These are phyloP conservation scores for Nineta flava DNA, from an alignment of 2,888 invertebrate species.

Conservation along the genomic window DNA sequence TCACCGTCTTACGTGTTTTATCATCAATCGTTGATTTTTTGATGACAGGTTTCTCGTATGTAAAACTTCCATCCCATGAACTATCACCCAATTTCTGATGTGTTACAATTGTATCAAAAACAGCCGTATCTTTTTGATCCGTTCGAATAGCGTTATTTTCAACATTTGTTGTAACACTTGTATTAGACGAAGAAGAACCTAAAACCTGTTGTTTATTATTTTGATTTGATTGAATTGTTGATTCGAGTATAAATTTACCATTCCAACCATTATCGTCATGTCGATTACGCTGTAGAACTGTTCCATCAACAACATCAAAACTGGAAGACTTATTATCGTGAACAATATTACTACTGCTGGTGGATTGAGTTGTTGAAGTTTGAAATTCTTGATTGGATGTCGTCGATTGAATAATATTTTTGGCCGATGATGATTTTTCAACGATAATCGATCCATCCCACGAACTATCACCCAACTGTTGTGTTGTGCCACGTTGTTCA, in stretches of 20 bases:
- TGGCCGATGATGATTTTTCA: neutral
- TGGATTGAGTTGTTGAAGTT: neutral
- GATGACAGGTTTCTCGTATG: constrained; percentile 9
- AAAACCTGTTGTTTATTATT: neutral
- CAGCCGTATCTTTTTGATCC: neutral
- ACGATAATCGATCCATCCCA: neutral
- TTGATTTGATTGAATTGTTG: constrained; percentile 6
- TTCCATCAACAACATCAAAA: neutral
- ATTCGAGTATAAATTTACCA: constrained; percentile 24
- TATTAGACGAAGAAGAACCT: too few relatives aligned
- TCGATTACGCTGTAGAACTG: neutral
- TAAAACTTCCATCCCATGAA: constrained; percentile 14
- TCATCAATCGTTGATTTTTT: too few relatives aligned
- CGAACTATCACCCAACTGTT: neutral
- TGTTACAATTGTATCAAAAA: neutral
- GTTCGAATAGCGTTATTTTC: neutral
- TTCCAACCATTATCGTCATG: constrained; percentile 25
- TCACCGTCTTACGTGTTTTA: too few relatives aligned
- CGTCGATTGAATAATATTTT: too few relatives aligned
- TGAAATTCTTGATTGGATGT: too few relatives aligned
- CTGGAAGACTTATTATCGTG: neutral
- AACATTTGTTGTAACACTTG: neutral
- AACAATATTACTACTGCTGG: neutral
- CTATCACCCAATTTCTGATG: neutral
- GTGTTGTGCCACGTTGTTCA: neutral